Conservation (phyloP, 1,140 invertebrate species). For the Thrips palmi region DNA sequence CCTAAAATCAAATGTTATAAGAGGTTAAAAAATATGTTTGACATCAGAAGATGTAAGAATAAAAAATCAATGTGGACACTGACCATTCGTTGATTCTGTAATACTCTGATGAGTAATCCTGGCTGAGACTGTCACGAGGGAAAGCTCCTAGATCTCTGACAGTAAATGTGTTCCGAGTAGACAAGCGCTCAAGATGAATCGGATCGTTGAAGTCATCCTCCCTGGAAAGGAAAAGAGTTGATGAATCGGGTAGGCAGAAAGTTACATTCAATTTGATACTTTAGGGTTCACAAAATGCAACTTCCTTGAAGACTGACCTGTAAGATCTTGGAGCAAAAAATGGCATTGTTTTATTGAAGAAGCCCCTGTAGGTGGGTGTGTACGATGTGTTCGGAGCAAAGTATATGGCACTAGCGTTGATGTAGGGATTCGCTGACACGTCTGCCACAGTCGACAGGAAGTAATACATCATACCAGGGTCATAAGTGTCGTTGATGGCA, state of each 20-base stretch:
- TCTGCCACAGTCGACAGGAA: conserved; percentile 89
- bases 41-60: too few species aligned
- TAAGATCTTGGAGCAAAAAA: conserved; percentile 88
- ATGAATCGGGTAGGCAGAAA: neutral
- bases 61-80: conserved; percentile 13
- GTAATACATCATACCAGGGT: conserved; percentile 97
- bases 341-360: conserved; percentile 93
- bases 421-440: conserved; percentile 76
- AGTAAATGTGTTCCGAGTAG: conserved; percentile 74
- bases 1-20: conserved; percentile 27
- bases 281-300: neutral
- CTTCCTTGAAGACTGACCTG: conserved; percentile 21
- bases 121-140: conserved; percentile 43
- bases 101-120: conserved; percentile 78
- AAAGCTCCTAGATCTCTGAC: conserved; percentile 70
- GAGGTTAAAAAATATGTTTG: neutral
- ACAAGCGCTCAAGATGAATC: conserved; percentile 77
- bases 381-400: conserved; percentile 90
- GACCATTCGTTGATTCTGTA: conserved; percentile 91
- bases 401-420: conserved; percentile 88
- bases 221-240: conserved; percentile 24
- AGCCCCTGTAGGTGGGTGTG: conserved; percentile 82
- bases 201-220: conserved; percentile 89
- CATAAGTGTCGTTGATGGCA: conserved; percentile 77
- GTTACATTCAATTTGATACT: neutral